A percentile compares a stretch with the other conserved stretches of the same genome.
These are phyloP conservation scores for Porphyrio hochstetteri DNA, from an alignment of 2,113 vertebrate genomes.

Conservation along the genomic window DNA sequence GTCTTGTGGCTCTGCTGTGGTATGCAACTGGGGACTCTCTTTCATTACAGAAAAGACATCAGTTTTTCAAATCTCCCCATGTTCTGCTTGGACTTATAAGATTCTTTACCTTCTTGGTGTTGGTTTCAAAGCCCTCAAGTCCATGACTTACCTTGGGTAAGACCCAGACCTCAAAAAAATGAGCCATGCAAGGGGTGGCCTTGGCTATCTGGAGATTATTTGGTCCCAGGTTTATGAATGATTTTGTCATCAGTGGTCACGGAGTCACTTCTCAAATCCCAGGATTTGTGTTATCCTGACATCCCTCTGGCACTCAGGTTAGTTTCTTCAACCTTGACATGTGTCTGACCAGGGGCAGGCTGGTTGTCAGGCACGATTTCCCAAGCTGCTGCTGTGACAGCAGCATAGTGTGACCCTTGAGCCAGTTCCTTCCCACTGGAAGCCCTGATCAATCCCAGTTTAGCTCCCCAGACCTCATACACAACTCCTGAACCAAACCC, in stretches of 20 bases:
- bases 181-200: neutral
- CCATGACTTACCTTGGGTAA: neutral
- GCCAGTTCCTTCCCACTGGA: neutral
- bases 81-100: neutral
- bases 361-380: neutral
- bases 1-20: neutral
- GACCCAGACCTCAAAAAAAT: neutral
- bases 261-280: neutral
- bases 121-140: neutral
- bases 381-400: neutral
- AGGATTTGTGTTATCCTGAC: neutral
- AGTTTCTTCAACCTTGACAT: neutral
- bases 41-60: neutral
- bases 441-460: neutral
- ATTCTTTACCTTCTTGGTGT: neutral
- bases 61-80: neutral
- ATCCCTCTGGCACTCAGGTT: neutral
- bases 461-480: neutral
- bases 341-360: neutral
- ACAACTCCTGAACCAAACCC: neutral
- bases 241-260: neutral
- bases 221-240: rapidly evolving
- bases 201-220: neutral
- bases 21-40: neutral
- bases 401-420: neutral